Evolutionary conservation across 2,888 invertebrate genomes (phyloP).

Genomic region (Cheilosia scutellata): DNA sequence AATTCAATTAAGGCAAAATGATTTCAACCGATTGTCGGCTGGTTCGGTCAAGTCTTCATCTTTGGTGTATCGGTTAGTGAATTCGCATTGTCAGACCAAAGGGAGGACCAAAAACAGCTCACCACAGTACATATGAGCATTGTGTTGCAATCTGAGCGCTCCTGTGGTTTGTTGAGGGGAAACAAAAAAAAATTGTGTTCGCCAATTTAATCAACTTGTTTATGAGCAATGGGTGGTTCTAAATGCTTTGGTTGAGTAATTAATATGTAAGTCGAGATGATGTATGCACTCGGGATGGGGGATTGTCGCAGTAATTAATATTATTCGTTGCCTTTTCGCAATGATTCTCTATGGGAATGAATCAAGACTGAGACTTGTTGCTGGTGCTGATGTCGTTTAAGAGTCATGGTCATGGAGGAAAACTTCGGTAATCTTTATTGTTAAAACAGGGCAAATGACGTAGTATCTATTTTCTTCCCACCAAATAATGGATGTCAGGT

Average conservation of each 20-base stretch:
- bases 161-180: conserved; percentile 9
- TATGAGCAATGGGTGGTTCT: conserved; percentile 65
- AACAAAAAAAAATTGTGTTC: conserved; percentile 28
- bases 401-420: no score
- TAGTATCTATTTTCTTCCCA: no score
- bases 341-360: neutral
- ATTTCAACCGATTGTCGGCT: conserved; percentile 54
- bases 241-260: conserved; percentile 56
- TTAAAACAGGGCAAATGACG: no score
- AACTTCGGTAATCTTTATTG: no score
- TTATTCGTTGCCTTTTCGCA: conserved; percentile 3
- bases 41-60: conserved; percentile 24
- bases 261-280: conserved; percentile 66
- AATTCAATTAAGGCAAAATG: conserved; percentile 72
- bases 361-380: no score
- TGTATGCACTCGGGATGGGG: conserved; percentile 51
- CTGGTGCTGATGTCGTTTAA: no score
- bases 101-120: neutral
- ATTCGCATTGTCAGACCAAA: conserved; percentile 7
- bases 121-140: conserved; percentile 15
- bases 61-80: neutral
- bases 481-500: no score
- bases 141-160: conserved; percentile 19
- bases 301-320: conserved; percentile 61
- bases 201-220: conserved; percentile 65